Evolutionary conservation across 2,797 vertebrate species (phyloP), one percentile per base, ranked within the genome.

Genomic region (Dendrocincla tyrannina): DNA sequence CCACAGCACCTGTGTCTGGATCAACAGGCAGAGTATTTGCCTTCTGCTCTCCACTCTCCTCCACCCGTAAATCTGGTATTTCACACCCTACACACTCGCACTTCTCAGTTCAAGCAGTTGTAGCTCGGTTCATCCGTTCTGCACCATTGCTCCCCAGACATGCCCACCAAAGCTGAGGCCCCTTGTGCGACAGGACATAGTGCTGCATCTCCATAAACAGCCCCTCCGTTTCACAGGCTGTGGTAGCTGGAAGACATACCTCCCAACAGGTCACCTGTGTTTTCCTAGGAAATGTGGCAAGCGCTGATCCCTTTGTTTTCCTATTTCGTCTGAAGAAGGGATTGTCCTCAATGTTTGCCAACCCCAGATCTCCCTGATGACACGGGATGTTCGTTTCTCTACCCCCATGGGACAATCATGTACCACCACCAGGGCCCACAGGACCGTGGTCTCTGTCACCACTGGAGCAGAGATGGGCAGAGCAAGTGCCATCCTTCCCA

Each of bases 331-430:
- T 67, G 63, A 76, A 76, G 74, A 75, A 91, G 49, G 10, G 3
- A n/a, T 25, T 46, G 49, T 35, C 35, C 22, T 24, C 18, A 5
- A 32, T 28, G 9, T 88, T 63, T 78, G 25, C 19, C 83, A 91
- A 30, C 13, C 33, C 17, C 12, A 1, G 41, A 37, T 25, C 39
- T 67, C 55, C 55, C 20, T 6, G 13, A 55, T 25, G 11, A 58
- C 0, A 0, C 3, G 17, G 22, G 47, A 53, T 0, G 0, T 42
- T n/a, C 2, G 2, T 27, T 85, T 60, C 53, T 86, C 35, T 70
- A 75, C 30, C n/a, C 67, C 46, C 1, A 1, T 3, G 52, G 64
- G 84, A 86, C 1, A 72, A 49, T 24, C 32, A n/a, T 0, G 2
- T 22, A 44, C 23, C 24, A 33, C 47, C 27, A 42, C 5, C 1